Evolutionary conservation across 2,888 invertebrate species (phyloP), one percentile per base, ranked within the genome.

Genomic region (Diarsia dahlii): DNA sequence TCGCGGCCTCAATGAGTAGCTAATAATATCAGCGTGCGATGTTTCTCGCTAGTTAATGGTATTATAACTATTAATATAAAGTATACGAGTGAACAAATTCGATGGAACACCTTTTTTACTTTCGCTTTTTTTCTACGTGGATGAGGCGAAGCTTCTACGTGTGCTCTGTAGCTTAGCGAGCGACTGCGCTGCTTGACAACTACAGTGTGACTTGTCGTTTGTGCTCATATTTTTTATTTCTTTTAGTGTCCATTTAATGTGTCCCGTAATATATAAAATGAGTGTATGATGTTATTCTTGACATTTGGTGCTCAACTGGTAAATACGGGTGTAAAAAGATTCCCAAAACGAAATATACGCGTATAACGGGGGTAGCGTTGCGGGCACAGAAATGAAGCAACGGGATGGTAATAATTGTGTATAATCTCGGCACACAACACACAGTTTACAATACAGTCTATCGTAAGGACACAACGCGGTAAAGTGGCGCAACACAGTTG

Each of bases 11-110:
- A 65, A 65, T 73, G 50, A 84, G 54, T 52, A 52, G 68, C 67
- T 67, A 70, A 58, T 70, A 70, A 81, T 70, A 81, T 63, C 65
- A 54, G 82, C 83, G 78, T 85, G 86, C 62, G 64, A 68, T 84
- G 58, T 76, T 74, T 52, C 56, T 50, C 85, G 48, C 67, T 69
- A 71, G 48, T 73, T 68, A 67, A 81, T 73, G 39, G 71, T 71
- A 65, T 54, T 72, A 66, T 54, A 73, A 64, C 23, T 48, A 68
- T 73, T 50, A 50, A 69, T 74, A 74, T 34, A 75, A 28, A 56
- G 34, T 64, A 65, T 60, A 85, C 39, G 13, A 58, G 15, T 8
- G 58, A 48, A 85, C 74, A 71, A 82, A 74, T 69, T 74, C 74
- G 71, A 82, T 50, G 46, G 68, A 50, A 69, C 73, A 69, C 46